These are phyloP conservation scores for Sebastes goodei DNA, from an alignment of 2,797 vertebrate genomes.

Conservation along the genomic window DNA sequence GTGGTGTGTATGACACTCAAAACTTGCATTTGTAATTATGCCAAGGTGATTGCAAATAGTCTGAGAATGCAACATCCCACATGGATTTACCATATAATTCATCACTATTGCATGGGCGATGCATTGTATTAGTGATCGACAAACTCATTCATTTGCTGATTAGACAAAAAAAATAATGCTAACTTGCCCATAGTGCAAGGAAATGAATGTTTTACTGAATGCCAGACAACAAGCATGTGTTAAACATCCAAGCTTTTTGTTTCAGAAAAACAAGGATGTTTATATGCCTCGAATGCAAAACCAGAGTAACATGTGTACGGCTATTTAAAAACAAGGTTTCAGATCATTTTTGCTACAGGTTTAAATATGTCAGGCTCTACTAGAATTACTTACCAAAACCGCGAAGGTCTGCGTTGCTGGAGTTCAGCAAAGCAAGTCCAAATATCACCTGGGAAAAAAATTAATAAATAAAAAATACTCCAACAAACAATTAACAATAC, in stretches of 20 bases:
- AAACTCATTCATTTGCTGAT: not conserved
- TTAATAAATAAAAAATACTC: not conserved
- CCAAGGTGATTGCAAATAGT: not conserved
- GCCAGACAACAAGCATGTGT: not conserved
- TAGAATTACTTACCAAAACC: slow-evolving; percentile 90
- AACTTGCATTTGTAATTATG: not conserved
- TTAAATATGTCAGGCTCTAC: not conserved
- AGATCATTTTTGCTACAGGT: not conserved
- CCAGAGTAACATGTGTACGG: not conserved
- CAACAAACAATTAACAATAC: not conserved
- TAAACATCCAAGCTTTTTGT: not conserved
- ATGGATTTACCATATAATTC: not conserved
- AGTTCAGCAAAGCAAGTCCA: slow-evolving; percentile 97
- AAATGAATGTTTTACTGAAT: not conserved
- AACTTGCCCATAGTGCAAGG: not conserved
- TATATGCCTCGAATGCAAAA: not conserved
- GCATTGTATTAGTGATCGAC: not conserved
- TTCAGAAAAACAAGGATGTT: not conserved
- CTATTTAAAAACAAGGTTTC: not conserved
- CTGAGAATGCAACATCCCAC: not conserved
- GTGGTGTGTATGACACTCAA: not conserved
- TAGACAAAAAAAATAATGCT: not conserved
- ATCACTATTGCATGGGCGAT: not conserved
- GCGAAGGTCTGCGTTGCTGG: slow-evolving; percentile 93
- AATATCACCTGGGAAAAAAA: slow-evolving; percentile 91